Percentiles rank a stretch among this genome's conserved stretches.
These are phyloP conservation scores for Blastobasis adustella DNA, from an alignment of 2,888 invertebrate genomes.

Conservation along the genomic window DNA sequence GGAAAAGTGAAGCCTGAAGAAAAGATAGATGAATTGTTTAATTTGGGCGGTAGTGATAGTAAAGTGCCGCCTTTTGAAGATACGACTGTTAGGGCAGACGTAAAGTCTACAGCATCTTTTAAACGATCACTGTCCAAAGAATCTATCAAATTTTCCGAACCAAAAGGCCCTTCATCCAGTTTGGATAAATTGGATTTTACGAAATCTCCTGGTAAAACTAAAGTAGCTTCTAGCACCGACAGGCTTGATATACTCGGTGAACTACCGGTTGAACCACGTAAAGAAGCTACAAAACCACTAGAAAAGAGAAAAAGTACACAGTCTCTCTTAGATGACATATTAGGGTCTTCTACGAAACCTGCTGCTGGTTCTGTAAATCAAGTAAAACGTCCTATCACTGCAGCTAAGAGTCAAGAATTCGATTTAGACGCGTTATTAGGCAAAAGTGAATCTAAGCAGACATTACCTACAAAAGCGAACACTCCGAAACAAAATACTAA, in stretches of 20 bases:
- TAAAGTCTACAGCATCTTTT: slow-evolving; percentile 32
- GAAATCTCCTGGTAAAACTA: slow-evolving; percentile 47
- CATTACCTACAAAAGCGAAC: slow-evolving; percentile 6
- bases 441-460: slow-evolving; percentile 38
- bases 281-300: slow-evolving; percentile 32
- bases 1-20: slow-evolving; percentile 21
- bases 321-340: slow-evolving; percentile 69
- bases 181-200: slow-evolving; percentile 19
- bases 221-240: slow-evolving; percentile 36
- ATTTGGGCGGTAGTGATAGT: slow-evolving; percentile 28
- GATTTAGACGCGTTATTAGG: slow-evolving; percentile 51
- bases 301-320: slow-evolving; percentile 60
- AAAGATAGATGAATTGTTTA: slow-evolving; percentile 33
- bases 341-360: slow-evolving; percentile 61
- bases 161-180: slow-evolving; percentile 10
- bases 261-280: slow-evolving; percentile 30
- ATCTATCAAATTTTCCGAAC: slow-evolving; percentile 34
- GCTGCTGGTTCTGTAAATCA: slow-evolving; percentile 23
- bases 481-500: slow-evolving; percentile 23
- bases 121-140: slow-evolving; percentile 44
- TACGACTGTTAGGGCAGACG: slow-evolving; percentile 29
- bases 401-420: slow-evolving; percentile 46
- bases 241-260: slow-evolving; percentile 48
- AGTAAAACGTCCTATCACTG: slow-evolving; percentile 29
- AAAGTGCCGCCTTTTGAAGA: slow-evolving; percentile 29